phyloP scores from a whole-genome alignment of 2,113 vertebrate genomes.

The Sminthopsis crassicaudata region DNA sequence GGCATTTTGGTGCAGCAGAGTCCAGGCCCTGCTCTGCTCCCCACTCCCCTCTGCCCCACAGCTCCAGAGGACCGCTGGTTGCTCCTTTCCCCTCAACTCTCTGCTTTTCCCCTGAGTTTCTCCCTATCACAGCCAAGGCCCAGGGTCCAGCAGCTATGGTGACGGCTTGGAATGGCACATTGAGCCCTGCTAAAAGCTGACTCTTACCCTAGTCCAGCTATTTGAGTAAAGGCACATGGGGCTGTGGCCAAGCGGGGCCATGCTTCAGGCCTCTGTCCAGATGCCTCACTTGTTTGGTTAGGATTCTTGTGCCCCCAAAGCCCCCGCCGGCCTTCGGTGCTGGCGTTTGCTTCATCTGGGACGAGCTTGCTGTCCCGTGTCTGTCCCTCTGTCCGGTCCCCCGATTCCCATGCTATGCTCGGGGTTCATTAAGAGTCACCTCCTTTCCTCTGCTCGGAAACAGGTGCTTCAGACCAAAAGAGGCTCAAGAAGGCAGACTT shows the following conservation, averaged over 20 bases:
- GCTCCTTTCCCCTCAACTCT: too few species aligned
- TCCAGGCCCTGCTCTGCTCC: neutral
- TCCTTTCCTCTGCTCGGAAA: constrained; percentile 34
- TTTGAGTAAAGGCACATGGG: neutral
- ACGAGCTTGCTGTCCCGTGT: accelerated
- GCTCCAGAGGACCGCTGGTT: too few species aligned
- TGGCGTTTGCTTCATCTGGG: too few species aligned
- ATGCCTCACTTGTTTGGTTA: too few species aligned
- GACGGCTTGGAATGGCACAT: neutral
- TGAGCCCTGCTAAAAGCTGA: neutral
- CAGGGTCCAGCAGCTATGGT: constrained; percentile 24
- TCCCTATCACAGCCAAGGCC: accelerated
- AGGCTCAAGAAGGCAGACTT: constrained; percentile 84
- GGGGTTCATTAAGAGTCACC: neutral
- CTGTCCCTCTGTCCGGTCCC: neutral
- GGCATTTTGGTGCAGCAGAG: neutral
- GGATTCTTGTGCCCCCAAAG: too few species aligned
- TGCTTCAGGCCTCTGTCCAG: too few species aligned
- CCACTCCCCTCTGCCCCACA: too few species aligned
- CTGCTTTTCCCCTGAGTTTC: accelerated
- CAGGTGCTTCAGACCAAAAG: constrained; percentile 92
- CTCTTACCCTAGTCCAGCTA: neutral
- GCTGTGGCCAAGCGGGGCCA: too few species aligned
- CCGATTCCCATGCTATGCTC: neutral
- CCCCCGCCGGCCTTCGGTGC: too few species aligned